Evolutionary conservation across 2,888 invertebrate species (phyloP), one percentile per base, ranked within the genome.

Genomic region (Rhagium mordax): DNA sequence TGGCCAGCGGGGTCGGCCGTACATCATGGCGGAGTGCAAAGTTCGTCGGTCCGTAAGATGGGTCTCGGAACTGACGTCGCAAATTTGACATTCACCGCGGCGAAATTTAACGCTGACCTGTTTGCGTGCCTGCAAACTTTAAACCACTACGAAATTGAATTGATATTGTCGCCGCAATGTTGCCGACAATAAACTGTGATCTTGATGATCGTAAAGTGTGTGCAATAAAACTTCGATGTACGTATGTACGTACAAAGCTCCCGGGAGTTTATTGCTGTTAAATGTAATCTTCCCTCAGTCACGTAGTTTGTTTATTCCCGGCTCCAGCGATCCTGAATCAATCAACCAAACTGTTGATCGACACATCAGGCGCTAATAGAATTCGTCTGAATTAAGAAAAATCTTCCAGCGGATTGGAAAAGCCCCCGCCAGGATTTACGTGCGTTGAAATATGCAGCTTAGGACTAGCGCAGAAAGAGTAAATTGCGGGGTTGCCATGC

Each of bases 201-300:
- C 85, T 84, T 84, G 85, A 84, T 85, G 86, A 85, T 85, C 86
- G 86, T 86, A 86, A 86, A 86, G 84, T 79, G 83, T 79, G 79
- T 76, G 84, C 82, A 83, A 84, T 86, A 86, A 86, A 86, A 85
- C 80, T 79, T 74, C 68, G 74, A 78, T 79, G 79, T 81, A 82
- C 78, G 80, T 80, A 82, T 78, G 75, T 78, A 81, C 75, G 78
- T 79, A 82, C 80, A 79, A 81, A 81, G 80, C 76, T 60, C 75
- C n/a, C 75, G 60, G 70, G 72, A 72, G 71, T 81, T 81, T 81
- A 79, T 78, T 78, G 76, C 79, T 74, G 78, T 74, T 79, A 80
- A 81, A 79, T 75, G 78, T 75, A 77, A 82, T 81, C 78, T 78
- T 66, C 77, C 78, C 70, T 72, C 72, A 69, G 78, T 78, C 82